A percentile compares a stretch with the other conserved stretches of the same genome.
These are phyloP conservation scores for Cryptomyrus ogoouensis DNA, from an alignment of 2,113 vertebrate species.

Conservation along the genomic window DNA sequence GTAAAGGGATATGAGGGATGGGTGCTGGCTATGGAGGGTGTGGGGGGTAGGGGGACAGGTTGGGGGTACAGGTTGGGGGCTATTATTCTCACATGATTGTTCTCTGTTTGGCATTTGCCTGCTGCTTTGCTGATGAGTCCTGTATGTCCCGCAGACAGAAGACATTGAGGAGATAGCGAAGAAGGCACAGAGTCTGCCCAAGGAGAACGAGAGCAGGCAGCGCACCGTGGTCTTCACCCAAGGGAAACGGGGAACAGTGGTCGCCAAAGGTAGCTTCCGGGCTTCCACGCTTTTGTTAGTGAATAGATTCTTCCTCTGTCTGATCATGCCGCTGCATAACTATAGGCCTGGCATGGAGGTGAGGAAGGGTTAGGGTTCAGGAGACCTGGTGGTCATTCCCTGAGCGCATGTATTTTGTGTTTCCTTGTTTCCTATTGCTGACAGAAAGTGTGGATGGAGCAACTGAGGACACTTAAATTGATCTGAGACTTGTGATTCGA, in stretches of 20 bases:
- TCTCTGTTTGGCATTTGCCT: slow-evolving; percentile 35
- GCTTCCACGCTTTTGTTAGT: neutral
- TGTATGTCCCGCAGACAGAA: slow-evolving; percentile 65
- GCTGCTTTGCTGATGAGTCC: neutral
- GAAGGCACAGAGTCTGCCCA: slow-evolving; percentile 81
- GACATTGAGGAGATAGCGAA: slow-evolving; percentile 86
- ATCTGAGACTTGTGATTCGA: neutral
- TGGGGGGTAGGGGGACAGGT: neutral
- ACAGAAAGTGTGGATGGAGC: neutral
- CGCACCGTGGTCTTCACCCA: slow-evolving; percentile 87
- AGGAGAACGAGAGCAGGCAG: slow-evolving; percentile 79
- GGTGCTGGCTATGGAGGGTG: neutral
- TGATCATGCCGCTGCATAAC: neutral
- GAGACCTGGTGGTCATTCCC: neutral
- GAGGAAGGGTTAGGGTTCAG: neutral
- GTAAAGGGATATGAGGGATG: neutral
- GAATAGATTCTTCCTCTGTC: neutral
- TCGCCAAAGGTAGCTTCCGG: slow-evolving; percentile 67
- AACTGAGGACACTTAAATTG: neutral
- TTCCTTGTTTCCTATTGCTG: neutral
- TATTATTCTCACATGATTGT: slow-evolving; percentile 31
- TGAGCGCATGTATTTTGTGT: too few species aligned
- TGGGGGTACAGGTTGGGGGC: slow-evolving; percentile 10
- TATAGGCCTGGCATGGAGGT: neutral
- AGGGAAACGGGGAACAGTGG: slow-evolving; percentile 77